Evolutionary conservation across 2,888 invertebrate genomes (phyloP).

Genomic region (Diachrysia chrysitis): DNA sequence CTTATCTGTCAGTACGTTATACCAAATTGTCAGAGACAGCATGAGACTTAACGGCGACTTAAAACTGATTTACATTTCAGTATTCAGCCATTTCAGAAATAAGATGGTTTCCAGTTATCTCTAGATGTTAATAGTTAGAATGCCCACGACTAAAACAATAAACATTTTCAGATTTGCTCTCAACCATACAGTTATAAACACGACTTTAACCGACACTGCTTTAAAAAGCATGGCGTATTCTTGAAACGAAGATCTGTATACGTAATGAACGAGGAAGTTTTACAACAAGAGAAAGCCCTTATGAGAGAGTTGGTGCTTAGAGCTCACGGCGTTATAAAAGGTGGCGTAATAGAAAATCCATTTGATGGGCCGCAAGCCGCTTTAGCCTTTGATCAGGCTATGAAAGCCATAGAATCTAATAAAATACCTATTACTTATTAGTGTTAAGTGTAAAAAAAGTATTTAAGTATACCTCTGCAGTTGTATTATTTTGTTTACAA

Average conservation of each 20-base stretch:
- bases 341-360: constrained; percentile 67
- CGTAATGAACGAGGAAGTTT: constrained; percentile 78
- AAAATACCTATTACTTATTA: constrained; percentile 63
- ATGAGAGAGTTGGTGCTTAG: constrained; percentile 71
- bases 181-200: constrained; percentile 83
- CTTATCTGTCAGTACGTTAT: too few species aligned
- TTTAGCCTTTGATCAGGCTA: constrained; percentile 68
- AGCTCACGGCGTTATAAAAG: constrained; percentile 64
- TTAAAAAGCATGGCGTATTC: constrained; percentile 80
- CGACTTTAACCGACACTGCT: constrained; percentile 80
- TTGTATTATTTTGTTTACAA: too few species aligned
- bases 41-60: too few species aligned
- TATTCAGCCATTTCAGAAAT: too few species aligned
- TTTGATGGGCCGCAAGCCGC: constrained; percentile 73
- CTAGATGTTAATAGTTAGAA: too few species aligned
- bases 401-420: constrained; percentile 67
- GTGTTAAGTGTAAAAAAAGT: constrained; percentile 6
- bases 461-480: too few species aligned
- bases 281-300: constrained; percentile 69
- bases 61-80: too few species aligned
- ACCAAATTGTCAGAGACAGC: too few species aligned
- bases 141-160: neutral
- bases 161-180: constrained; percentile 74
- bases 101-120: too few species aligned
- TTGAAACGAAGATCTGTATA: constrained; percentile 72